Base-by-base conservation (phyloP, 2,888 invertebrate species). In the Limnephilus marmoratus region DNA sequence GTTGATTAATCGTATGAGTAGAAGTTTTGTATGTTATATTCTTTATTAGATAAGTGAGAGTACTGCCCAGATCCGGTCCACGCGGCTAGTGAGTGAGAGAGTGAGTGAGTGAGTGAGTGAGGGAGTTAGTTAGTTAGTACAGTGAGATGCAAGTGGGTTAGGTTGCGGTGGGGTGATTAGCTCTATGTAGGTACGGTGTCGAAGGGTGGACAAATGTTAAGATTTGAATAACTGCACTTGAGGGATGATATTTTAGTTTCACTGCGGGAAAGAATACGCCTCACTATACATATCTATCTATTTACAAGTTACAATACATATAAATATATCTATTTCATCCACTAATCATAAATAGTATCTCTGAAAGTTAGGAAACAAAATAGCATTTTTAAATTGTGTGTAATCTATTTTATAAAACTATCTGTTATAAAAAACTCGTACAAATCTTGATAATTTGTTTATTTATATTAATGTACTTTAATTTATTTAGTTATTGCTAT, bases 331-430 rank as follows among this genome's bases (percentile, higher is more conserved):
- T 96, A 96, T 96, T 95, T 95, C 96, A 96, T 95, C 96, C 96
- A 95, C 96, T 96, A 96, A 96, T 96, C 96, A 96, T 97, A 96
- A 96, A 96, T 97, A 97, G 96, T 96, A 95, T 95, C 96, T 96
- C 96, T 96, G 96, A 96, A 96, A 96, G 96, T 96, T 96, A 96
- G 96, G 96, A 96, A 96, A 96, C 95, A 96, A 96, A 96, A 96
- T 96, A 96, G 94, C 93, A 93, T 94, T 91, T 93, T 94, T 93
- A 92, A 93, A 96, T 96, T 95, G 94, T 96, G 95, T 95, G 95
- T 94, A 92, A 92, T 93, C 93, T 94, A 95, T 94, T 95, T 95
- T 95, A 96, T 96, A 95, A 96, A 96, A 96, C 96, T 96, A 96
- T 96, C 95, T 96, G 95, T 95, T 95, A 96, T 96, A 96, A 94